These are phyloP conservation scores for Gephyroberyx darwinii DNA, from an alignment of 2,797 vertebrate genomes.

Conservation along the genomic window DNA sequence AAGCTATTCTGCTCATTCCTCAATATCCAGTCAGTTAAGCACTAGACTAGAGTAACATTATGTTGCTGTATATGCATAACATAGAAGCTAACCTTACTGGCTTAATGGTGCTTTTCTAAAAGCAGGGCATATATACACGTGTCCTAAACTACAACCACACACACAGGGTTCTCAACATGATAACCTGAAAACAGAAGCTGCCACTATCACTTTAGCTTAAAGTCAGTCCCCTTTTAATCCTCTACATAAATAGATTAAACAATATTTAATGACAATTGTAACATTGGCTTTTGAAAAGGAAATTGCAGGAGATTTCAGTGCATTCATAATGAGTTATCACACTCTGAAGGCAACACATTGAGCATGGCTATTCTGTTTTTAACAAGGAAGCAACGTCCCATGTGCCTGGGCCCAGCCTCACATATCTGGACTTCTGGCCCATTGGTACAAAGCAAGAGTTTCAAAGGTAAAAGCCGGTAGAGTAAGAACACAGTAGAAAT, in stretches of 20 bases:
- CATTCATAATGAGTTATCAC: constrained; percentile 70
- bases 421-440: constrained; percentile 59
- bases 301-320: constrained; percentile 72
- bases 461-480: constrained; percentile 69
- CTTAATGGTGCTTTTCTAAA: constrained; percentile 65
- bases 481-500: constrained; percentile 68
- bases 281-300: constrained; percentile 57
- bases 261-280: constrained; percentile 40
- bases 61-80: constrained; percentile 64
- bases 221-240: constrained; percentile 23
- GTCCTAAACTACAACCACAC: constrained; percentile 46
- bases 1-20: constrained; percentile 64
- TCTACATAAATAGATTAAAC: constrained; percentile 44
- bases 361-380: constrained; percentile 81
- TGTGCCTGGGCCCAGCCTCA: constrained; percentile 64
- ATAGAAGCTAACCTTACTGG: constrained; percentile 62
- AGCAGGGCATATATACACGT: constrained; percentile 71
- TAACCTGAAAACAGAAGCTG: constrained; percentile 56
- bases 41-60: constrained; percentile 62
- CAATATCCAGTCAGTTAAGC: constrained; percentile 59
- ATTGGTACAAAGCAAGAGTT: constrained; percentile 73
- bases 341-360: constrained; percentile 81
- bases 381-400: constrained; percentile 68
- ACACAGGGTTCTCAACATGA: constrained; percentile 39
- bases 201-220: constrained; percentile 38